Base-by-base conservation (phyloP, 2,113 vertebrate species). In the Emydocephalus ijimae region DNA sequence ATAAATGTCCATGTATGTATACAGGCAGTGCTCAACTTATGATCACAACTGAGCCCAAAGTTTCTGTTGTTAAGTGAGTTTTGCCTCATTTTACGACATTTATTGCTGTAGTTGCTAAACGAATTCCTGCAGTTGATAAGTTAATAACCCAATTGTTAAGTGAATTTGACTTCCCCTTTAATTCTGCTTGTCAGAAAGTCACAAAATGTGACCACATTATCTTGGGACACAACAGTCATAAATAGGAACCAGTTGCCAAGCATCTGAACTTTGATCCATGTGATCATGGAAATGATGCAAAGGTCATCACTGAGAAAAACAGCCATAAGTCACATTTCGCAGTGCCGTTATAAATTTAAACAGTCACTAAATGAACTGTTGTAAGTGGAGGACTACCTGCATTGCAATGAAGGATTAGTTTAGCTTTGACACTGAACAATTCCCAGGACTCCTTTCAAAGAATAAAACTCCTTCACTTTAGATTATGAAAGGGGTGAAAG, bases 401-500 rank as follows among this genome's bases (percentile, higher is more conserved):
- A 39, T 39, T 81, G 39, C 18, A 8, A 8, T 0, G 2, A 39
- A 39, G 69, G 15, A 8, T 81, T 81, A 39, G 5, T 39, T 39
- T 74, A 74, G 69, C 15, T 74, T 34, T 81, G 69, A 39, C 39
- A 39, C 15, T 20, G 34, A 81, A 81, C 7, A 91, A 45, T 61
- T 87, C 26, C 29, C 15, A n/a, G n/a, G 20, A 2, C n/a, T 24
- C 3, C n/a, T 57, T 89, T 59, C 59, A 87, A n/a, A 39, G 21
- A 91, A 55, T 18, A 45, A 91, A 87, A 91, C 87, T 87, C 11
- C 4, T 59, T 90, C 0, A 88, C 93, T 94, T 92, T 94, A 91
- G 89, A 94, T 96, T 93, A 95, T 93, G 94, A 95, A 96, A 96
- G 95, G 94, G 95, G 95, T 95, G 87, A 91, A 93, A 94, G 94